Conservation (phyloP, 2,888 invertebrate species). For the Chirona hameri region DNA sequence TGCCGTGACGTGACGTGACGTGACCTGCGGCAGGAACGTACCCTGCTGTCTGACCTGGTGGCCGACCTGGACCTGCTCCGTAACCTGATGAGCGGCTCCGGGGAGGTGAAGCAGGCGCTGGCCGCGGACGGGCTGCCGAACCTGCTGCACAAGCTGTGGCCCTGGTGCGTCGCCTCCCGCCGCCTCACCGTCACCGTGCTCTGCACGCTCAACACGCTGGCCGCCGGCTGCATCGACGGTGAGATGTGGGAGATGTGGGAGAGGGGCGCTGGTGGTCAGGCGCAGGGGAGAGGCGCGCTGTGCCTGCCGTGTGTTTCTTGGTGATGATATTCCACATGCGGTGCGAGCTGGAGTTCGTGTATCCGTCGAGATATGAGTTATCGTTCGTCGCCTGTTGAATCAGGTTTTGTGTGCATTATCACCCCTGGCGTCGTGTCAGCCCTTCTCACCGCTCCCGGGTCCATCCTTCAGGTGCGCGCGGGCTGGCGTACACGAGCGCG, state of each 20-base stretch:
- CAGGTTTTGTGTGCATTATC: conserved; percentile 41
- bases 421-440: conserved; percentile 45
- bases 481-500: conserved; percentile 44
- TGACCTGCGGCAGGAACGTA: not conserved
- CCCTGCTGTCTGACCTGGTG: not conserved
- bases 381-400: not conserved
- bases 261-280: not conserved
- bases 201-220: conserved; percentile 43
- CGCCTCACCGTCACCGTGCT: not conserved
- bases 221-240: conserved; percentile 48
- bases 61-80: conserved; percentile 9
- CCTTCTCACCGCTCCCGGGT: too few relatives aligned
- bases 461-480: conserved; percentile 44
- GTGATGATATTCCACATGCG: too few relatives aligned
- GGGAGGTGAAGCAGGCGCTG: conserved; percentile 8
- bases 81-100: conserved; percentile 3
- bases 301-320: too few relatives aligned
- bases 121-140: not conserved
- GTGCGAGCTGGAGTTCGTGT: too few relatives aligned
- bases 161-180: not conserved
- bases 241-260: conserved; percentile 41
- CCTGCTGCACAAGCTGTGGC: conserved; percentile 28
- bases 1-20: too few relatives aligned
- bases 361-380: too few relatives aligned
- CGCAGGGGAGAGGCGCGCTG: not conserved